Evolutionary conservation across 2,113 vertebrate species (phyloP), one percentile per base, ranked within the genome.

Genomic region (Microtus montanus): DNA sequence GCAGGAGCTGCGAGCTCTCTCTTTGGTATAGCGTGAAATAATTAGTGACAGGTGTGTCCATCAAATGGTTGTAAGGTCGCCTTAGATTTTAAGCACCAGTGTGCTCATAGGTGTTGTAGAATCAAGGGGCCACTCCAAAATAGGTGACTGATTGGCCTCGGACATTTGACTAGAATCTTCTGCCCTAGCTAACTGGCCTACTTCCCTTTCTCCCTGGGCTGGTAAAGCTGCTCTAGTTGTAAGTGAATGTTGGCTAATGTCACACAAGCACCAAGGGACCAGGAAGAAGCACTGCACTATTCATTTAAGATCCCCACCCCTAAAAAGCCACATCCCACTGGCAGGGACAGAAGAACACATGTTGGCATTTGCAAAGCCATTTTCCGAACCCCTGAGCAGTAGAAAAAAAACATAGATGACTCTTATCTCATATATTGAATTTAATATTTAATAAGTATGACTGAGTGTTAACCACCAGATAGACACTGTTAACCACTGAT

Each of bases 11-110:
- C 66, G 26, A 2, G 17, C 47, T 85, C 66, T 64, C 47, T 85
- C 66, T 64, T 94, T 44, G 49, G n/a, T 54, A 70, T 41, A 61
- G 70, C 30, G 38, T 38, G 12, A 91, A 95, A 11, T 2, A 1
- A 49, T 91, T 49, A 80, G 63, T 13, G 49, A 85, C 20, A 64
- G 10, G 1, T 78, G 12, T 68, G 73, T 54, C 64, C n/a, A 47
- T 78, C 63, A 24, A 52, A 49, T 89, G 24, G 61, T 54, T 79
- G 58, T 64, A 5, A 73, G 13, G 3, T 70, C 24, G 15, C 75
- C 64, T 87, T 70, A 87, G 91, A 52, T n/a, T 73, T 95, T 78
- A 89, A 94, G 41, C 68, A n/a, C 52, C 24, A 30, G 64, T 41
- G 15, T 5, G 15, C 52, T 94, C 66, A 35, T 38, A 6, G 26